Evolutionary conservation across 1,140 invertebrate species (phyloP), one percentile per base, ranked within the genome.

Genomic region (Halesus radiatus): DNA sequence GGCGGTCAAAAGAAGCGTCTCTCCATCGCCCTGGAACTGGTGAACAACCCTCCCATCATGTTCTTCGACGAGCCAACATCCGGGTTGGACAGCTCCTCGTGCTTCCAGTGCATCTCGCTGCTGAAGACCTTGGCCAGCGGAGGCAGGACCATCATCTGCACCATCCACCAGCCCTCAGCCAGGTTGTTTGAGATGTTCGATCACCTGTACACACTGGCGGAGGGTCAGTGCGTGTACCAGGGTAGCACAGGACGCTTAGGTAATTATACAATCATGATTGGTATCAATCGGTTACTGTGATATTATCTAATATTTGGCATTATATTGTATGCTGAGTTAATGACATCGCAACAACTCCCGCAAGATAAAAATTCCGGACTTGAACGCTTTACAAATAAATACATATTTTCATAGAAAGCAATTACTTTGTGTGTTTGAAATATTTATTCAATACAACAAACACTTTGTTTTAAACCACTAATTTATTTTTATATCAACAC

Each of bases 11-110:
- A 98, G 86, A 99, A 99, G 87, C 93, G 98, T 83, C 91, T 99
- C 6, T 98, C 97, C 0, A 99, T 99, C 68, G 98, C 97, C n/a
- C 89, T 98, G 74, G 98, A 99, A 89, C 89, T 99, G 62, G 95
- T 99, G 76, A 98, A 97, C 88, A 99, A 99, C 89, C 98, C 98
- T 22, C 91, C 91, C 1, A 94, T 99, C 76, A 98, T 99, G 96
- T 99, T 99, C 88, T 98, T 99, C 86, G 98, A 99, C 86, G 98
- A 99, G 87, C 98, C 98, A 0, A 99, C 98, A 0, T 98, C 97
- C 84, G 98, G 98, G 16, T 88, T 99, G 85, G 98, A 99, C 87
- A 98, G 96, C 84, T 97, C 96, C 0, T 97, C 96, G 0, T 98
- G 96, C 87, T 97, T 96, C 86, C 97, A 98, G 87, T 98, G 97